Evolutionary conservation across 2,113 vertebrate species (phyloP), one percentile per base, ranked within the genome.

Genomic region (Atherinomorus stipes): DNA sequence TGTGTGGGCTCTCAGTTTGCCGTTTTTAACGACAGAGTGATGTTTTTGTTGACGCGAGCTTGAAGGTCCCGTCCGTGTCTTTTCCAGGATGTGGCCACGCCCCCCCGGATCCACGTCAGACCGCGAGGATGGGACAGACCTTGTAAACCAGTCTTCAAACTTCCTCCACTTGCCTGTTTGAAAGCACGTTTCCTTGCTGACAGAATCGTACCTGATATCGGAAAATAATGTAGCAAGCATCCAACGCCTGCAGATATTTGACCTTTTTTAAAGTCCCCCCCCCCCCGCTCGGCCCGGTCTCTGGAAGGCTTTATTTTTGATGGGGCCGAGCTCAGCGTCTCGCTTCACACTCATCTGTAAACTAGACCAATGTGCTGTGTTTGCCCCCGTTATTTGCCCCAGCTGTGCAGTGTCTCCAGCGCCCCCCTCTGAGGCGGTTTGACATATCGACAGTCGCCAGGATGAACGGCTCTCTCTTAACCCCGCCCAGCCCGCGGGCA

Each of bases 401-500:
- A 76, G 71, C 83, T 76, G 68, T 78, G 74, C 70, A 56, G 26
- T 56, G 71, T 23, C 84, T 64, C 21, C 45, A 7, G 51, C 3
- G 54, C n/a, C 25, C 7, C 19, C 42, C 66, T 23, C 63, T 73
- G 53, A 71, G 72, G 79, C 77, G 67, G 80, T 81, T 44, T 54
- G 70, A 85, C 76, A 11, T 61, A 56, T 37, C 66, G 2, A 74
- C 60, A 38, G 66, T 59, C 78, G 8, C 61, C 37, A 88, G 74
- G 47, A 93, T 93, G 93, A 93, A 93, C 80, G 93, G 93, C 86
- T 94, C 93, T 34, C 89, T 95, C 6, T 84, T 94, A 51, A 93
- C 93, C 51, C 93, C 94, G 3, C 94, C 93, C 58, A 94, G 93
- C 74, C 93, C 93, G 0, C 85, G 92, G 76, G 93, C 88, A 12